These are phyloP conservation scores for Dinothrombium tinctorium DNA, from an alignment of 1,140 invertebrate genomes.

Conservation along the genomic window DNA sequence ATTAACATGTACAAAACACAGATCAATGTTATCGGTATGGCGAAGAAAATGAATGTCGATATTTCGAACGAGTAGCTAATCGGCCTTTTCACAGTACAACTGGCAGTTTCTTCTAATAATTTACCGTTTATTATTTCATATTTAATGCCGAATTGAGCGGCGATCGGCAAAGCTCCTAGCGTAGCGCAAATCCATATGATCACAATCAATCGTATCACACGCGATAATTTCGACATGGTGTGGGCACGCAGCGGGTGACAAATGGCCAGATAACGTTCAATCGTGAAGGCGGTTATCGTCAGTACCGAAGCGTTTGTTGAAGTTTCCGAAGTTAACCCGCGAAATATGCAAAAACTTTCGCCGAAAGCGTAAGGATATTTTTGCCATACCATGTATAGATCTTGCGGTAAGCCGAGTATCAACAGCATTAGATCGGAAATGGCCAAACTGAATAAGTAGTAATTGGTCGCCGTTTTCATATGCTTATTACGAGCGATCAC, in stretches of 20 bases:
- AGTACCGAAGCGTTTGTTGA: constrained; percentile 79
- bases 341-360: constrained; percentile 51
- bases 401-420: constrained; percentile 23
- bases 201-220: constrained; percentile 32
- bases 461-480: constrained; percentile 27
- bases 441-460: constrained; percentile 36
- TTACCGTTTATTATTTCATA: not conserved
- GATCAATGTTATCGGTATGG: constrained; percentile 59
- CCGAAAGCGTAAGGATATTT: constrained; percentile 68
- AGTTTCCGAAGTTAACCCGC: constrained; percentile 45
- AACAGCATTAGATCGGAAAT: constrained; percentile 31
- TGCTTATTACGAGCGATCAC: constrained; percentile 26
- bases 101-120: not conserved
- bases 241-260: constrained; percentile 72
- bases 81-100: not conserved
- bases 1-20: constrained; percentile 43
- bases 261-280: constrained; percentile 85
- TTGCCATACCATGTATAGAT: constrained; percentile 43
- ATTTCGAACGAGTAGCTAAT: constrained; percentile 34
- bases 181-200: constrained; percentile 32
- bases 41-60: constrained; percentile 59
- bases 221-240: constrained; percentile 42
- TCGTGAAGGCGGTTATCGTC: constrained; percentile 65
- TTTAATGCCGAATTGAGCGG: constrained; percentile 22
- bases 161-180: constrained; percentile 37